Conservation (phyloP, 2,888 invertebrate species). For the Darwinula stevensoni region DNA sequence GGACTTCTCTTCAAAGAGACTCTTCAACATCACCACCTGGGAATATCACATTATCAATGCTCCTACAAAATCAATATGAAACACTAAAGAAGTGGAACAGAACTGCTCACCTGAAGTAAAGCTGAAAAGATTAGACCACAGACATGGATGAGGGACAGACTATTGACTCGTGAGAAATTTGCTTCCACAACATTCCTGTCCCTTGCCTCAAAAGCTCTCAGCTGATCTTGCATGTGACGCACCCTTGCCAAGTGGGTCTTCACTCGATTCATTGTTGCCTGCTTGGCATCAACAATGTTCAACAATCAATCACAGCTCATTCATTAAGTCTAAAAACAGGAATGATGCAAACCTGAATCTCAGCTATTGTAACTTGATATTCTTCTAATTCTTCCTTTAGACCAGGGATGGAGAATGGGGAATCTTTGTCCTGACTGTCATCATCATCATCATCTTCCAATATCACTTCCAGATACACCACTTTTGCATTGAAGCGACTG, state of each 20-base stretch:
- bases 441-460: conserved; percentile 22
- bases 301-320: no score
- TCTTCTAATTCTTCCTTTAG: background rate
- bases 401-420: no score
- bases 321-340: no score
- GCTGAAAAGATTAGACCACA: no score
- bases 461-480: conserved; percentile 48
- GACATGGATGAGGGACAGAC: no score
- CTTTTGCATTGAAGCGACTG: conserved; percentile 49
- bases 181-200: conserved; percentile 53
- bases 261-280: conserved; percentile 11
- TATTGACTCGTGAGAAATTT: conserved; percentile 46
- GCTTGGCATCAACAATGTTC: conserved; percentile 5
- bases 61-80: no score
- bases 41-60: no score
- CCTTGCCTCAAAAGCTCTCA: conserved; percentile 43
- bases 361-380: background rate
- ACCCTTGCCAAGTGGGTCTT: conserved; percentile 26
- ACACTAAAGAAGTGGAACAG: no score
- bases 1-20: no score
- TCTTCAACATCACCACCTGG: no score
- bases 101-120: no score
- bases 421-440: conserved; percentile 18
- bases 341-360: conserved; percentile 1
- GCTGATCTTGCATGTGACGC: conserved; percentile 29